phyloP scores from a whole-genome alignment of 2,113 vertebrate genomes.

The Leptobrachium leishanense region DNA sequence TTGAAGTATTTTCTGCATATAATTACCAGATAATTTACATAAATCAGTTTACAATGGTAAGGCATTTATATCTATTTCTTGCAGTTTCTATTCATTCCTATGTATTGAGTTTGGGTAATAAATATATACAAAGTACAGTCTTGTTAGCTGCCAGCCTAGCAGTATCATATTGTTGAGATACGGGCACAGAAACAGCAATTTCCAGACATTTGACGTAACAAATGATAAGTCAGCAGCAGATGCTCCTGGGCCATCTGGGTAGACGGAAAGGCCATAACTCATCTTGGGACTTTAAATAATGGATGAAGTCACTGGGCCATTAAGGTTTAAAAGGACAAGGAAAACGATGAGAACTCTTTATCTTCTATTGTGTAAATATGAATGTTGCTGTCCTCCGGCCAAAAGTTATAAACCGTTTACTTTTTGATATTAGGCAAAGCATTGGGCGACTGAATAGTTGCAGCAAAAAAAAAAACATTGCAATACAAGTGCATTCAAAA shows the following conservation, averaged over 20 bases:
- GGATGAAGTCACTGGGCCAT: slow-evolving; percentile 31
- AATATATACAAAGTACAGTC: neutral
- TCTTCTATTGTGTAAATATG: slow-evolving; percentile 4
- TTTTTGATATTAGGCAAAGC: no score
- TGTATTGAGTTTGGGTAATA: neutral
- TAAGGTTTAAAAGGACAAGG: slow-evolving; percentile 24
- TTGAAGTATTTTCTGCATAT: no score
- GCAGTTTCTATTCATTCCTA: neutral
- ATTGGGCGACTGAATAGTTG: no score
- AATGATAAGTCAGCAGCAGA: slow-evolving; percentile 42
- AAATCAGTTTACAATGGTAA: neutral
- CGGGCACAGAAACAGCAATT: slow-evolving; percentile 22
- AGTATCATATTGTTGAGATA: neutral
- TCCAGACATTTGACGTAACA: slow-evolving; percentile 31
- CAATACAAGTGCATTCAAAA: no score
- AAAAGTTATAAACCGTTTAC: neutral
- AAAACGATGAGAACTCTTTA: neutral
- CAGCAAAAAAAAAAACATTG: no score
- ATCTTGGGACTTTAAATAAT: slow-evolving; percentile 43
- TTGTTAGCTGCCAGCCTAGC: neutral
- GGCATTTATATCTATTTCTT: neutral
- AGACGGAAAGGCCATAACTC: slow-evolving; percentile 31
- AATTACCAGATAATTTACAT: neutral
- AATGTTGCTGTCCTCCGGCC: slow-evolving; percentile 1
- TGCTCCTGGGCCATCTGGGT: slow-evolving; percentile 41